phyloP scores from a whole-genome alignment of 2,888 invertebrate genomes.

The Pammene fasciana region DNA sequence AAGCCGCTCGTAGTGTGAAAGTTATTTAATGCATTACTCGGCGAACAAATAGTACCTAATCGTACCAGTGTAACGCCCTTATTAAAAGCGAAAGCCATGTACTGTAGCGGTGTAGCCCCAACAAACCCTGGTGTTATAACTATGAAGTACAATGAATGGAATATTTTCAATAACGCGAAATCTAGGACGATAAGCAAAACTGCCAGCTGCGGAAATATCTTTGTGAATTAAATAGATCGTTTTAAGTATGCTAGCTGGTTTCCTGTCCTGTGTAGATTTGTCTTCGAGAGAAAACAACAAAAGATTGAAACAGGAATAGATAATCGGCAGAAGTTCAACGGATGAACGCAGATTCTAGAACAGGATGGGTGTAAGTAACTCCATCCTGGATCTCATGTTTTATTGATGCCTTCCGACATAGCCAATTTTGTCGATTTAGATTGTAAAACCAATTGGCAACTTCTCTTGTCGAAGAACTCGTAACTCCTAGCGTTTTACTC shows the following conservation, averaged over 20 bases:
- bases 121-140: too few species aligned
- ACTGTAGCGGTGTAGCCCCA: too few species aligned
- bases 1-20: background rate
- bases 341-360: slow-evolving; percentile 25
- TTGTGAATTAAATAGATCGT: too few species aligned
- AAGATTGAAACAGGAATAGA: slow-evolving; percentile 4
- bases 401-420: background rate
- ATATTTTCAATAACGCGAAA: too few species aligned
- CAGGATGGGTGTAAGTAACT: slow-evolving; percentile 36
- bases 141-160: too few species aligned
- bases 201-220: too few species aligned
- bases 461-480: too few species aligned
- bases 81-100: background rate
- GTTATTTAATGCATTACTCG: slow-evolving; percentile 2
- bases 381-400: slow-evolving; percentile 24
- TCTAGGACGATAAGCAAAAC: too few species aligned
- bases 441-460: background rate
- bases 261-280: background rate
- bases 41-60: background rate
- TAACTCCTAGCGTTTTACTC: too few species aligned
- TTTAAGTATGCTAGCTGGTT: too few species aligned
- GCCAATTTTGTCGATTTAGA: background rate
- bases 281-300: background rate
- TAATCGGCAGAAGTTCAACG: slow-evolving; percentile 11
- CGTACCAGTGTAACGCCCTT: background rate